These are phyloP conservation scores for Cetonia aurata DNA, from an alignment of 2,888 invertebrate genomes.

Conservation along the genomic window DNA sequence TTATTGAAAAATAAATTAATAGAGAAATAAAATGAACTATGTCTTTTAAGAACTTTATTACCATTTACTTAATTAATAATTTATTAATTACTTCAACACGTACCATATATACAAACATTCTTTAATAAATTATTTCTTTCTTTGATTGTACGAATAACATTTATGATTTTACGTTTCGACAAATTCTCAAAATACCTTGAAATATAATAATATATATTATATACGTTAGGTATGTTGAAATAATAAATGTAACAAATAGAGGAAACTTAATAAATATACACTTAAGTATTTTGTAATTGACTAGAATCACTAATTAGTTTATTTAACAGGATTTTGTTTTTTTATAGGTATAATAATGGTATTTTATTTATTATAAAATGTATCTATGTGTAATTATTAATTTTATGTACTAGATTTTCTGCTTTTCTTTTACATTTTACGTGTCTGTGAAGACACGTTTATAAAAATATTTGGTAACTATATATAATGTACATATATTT, in stretches of 20 bases:
- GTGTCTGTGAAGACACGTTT: slow-evolving; percentile 9
- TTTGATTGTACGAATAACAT: slow-evolving; percentile 14
- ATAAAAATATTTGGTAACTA: slow-evolving; percentile 39
- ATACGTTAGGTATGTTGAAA: neutral
- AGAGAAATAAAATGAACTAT: slow-evolving; percentile 1
- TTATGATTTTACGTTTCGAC: slow-evolving; percentile 18
- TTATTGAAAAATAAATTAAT: too few species aligned
- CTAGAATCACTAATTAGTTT: slow-evolving; percentile 34
- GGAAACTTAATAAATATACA: slow-evolving; percentile 1
- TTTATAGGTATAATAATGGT: neutral
- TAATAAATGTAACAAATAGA: slow-evolving; percentile 4
- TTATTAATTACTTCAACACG: slow-evolving; percentile 20
- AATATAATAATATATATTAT: too few species aligned
- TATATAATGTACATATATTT: too few species aligned
- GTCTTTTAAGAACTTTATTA: slow-evolving; percentile 32
- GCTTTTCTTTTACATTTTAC: slow-evolving; percentile 2
- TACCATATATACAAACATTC: slow-evolving; percentile 28
- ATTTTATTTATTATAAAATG: slow-evolving; percentile 34
- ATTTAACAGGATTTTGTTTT: too few species aligned
- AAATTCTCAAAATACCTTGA: too few species aligned
- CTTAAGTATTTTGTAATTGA: slow-evolving; percentile 42
- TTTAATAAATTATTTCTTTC: neutral
- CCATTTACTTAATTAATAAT: slow-evolving; percentile 25
- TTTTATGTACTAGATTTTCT: slow-evolving; percentile 17
- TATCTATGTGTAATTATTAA: slow-evolving; percentile 16